A percentile compares a stretch with the other conserved stretches of the same genome.
phyloP scores from a whole-genome alignment of 2,113 vertebrate genomes.

The Rhagologus leucostigma region DNA sequence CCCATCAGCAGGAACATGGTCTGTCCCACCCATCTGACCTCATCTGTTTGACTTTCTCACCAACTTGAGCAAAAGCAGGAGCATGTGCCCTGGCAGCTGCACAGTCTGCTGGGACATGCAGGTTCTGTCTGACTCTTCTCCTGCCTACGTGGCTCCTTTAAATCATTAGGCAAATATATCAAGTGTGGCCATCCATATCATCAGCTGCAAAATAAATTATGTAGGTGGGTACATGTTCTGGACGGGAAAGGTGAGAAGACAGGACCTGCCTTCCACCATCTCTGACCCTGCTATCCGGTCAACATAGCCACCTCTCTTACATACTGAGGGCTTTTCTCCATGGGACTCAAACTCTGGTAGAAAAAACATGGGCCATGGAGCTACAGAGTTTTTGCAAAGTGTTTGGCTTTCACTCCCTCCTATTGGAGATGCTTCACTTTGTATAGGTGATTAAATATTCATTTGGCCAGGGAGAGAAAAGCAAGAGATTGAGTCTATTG shows the following conservation, averaged over 20 bases:
- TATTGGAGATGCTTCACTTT: not conserved
- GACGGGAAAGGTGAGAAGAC: not conserved
- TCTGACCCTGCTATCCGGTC: not conserved
- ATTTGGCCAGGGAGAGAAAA: conserved; percentile 28
- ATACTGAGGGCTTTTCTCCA: not conserved
- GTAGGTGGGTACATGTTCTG: fast-evolving
- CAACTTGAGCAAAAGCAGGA: not conserved
- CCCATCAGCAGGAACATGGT: not conserved
- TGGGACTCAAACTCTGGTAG: not conserved
- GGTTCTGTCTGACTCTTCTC: not conserved
- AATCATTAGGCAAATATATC: not conserved
- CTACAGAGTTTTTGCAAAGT: not conserved
- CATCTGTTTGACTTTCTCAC: not conserved
- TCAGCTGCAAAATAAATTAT: not conserved
- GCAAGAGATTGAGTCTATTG: conserved; percentile 54
- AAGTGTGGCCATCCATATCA: not conserved
- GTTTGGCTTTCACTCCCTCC: not conserved
- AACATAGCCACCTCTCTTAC: not conserved
- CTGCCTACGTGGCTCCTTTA: not conserved
- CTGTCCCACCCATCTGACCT: not conserved
- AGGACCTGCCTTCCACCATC: not conserved
- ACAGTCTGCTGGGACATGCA: not conserved
- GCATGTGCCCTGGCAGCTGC: fast-evolving
- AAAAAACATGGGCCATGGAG: not conserved
- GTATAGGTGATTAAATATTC: conserved; percentile 7